phyloP scores from a whole-genome alignment of 1,140 invertebrate species.

The Euura saliciscinereae region DNA sequence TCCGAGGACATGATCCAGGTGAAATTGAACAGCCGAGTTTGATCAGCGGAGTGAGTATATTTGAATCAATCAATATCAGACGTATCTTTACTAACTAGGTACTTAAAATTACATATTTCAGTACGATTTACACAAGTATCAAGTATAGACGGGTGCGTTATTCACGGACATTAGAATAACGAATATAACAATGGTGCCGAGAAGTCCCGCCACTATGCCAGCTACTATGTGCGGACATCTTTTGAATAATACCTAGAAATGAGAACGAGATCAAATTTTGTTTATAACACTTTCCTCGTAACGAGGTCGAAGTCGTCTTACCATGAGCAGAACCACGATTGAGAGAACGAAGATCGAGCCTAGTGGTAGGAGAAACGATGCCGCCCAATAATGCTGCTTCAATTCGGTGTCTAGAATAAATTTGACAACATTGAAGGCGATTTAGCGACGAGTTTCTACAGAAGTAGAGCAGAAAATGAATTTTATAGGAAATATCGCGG shows the following conservation, averaged over 20 bases:
- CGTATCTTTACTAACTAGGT: too few relatives aligned
- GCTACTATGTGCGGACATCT: constrained; percentile 45
- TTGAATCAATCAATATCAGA: constrained; percentile 1
- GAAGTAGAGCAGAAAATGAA: too few relatives aligned
- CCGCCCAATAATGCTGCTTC: constrained; percentile 43
- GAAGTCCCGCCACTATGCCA: constrained; percentile 40
- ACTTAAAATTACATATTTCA: background rate
- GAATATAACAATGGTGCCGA: constrained; percentile 42
- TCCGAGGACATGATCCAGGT: constrained; percentile 63
- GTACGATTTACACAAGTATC: constrained; percentile 10
- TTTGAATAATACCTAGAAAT: constrained; percentile 48
- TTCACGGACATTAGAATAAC: constrained; percentile 37
- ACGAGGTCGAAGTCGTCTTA: constrained; percentile 28
- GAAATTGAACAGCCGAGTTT: constrained; percentile 37
- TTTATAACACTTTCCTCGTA: constrained; percentile 1
- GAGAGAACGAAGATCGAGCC: constrained; percentile 45
- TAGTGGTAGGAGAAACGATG: constrained; percentile 43
- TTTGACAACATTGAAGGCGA: too few relatives aligned
- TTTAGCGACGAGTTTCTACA: too few relatives aligned
- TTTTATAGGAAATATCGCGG: background rate
- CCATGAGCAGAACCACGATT: constrained; percentile 47
- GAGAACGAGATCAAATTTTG: constrained; percentile 15
- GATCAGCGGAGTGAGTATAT: constrained; percentile 29
- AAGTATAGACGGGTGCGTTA: constrained; percentile 43
- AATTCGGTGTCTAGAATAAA: constrained; percentile 32